Percentiles rank a stretch among this genome's conserved stretches.
Conservation (phyloP, 2,113 vertebrate genomes). For the Rhinichthys klamathensis region DNA sequence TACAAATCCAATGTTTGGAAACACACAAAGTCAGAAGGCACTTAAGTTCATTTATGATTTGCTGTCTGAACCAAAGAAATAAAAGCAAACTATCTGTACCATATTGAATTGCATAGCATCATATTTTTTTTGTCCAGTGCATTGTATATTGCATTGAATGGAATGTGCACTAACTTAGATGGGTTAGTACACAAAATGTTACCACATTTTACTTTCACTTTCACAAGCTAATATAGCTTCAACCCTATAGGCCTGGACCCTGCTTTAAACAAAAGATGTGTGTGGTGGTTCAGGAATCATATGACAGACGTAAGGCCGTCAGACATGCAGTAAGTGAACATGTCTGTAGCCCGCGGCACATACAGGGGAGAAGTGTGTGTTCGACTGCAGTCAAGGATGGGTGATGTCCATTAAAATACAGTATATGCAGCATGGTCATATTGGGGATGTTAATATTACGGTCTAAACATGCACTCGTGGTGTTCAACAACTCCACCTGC, state of each 20-base stretch:
- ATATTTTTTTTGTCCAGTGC: too few relatives aligned
- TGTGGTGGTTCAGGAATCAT: neutral
- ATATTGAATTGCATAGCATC: too few relatives aligned
- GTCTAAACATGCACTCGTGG: neutral
- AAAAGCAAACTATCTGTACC: too few relatives aligned
- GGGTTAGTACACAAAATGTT: too few relatives aligned
- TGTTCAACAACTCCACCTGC: slow-evolving; percentile 32
- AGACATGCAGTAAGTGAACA: neutral
- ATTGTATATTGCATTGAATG: too few relatives aligned
- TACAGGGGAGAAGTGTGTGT: neutral
- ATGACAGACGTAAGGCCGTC: neutral
- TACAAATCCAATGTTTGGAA: too few relatives aligned
- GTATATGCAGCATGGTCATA: slow-evolving; percentile 10
- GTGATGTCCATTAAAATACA: slow-evolving; percentile 22
- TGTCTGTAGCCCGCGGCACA: neutral
- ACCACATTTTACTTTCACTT: too few relatives aligned
- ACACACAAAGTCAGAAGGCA: too few relatives aligned
- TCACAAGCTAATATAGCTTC: neutral
- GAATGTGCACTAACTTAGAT: too few relatives aligned
- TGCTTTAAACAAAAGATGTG: neutral
- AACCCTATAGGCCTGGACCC: neutral
- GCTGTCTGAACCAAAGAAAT: too few relatives aligned
- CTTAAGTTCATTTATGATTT: too few relatives aligned
- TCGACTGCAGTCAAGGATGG: neutral
- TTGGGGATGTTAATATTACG: neutral